phyloP scores from a whole-genome alignment of 1,140 invertebrate species.

The Spodoptera litura region DNA sequence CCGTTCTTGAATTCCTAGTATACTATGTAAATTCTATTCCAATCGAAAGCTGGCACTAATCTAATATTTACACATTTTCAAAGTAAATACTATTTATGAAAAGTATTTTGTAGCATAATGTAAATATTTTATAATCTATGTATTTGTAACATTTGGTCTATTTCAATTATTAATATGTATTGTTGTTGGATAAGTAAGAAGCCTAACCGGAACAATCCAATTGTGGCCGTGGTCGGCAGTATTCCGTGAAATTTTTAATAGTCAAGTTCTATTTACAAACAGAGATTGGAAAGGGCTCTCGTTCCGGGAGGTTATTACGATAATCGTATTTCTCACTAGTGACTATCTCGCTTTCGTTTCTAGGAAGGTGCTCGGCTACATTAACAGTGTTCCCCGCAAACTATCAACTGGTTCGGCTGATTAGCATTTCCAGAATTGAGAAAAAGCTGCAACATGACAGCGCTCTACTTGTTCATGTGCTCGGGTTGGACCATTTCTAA shows the following conservation, averaged over 20 bases:
- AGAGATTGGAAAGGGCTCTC: conserved; percentile 60
- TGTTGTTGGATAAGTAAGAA: not conserved
- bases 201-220: conserved; percentile 1
- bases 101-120: no score
- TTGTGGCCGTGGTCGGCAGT: conserved; percentile 18
- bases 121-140: not conserved
- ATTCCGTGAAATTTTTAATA: conserved; percentile 47
- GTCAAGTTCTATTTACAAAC: conserved; percentile 54
- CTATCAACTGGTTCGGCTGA: conserved; percentile 79
- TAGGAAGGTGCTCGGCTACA: conserved; percentile 71
- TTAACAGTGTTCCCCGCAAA: conserved; percentile 72
- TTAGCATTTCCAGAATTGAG: conserved; percentile 82
- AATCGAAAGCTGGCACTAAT: no score
- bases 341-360: conserved; percentile 82
- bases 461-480: conserved; percentile 18
- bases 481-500: conserved; percentile 14
- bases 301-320: conserved; percentile 79
- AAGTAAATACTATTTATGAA: no score
- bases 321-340: conserved; percentile 83
- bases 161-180: not conserved
- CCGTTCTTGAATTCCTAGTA: no score
- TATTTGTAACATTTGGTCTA: not conserved
- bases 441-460: conserved; percentile 30
- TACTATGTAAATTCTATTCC: no score
- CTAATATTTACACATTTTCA: no score